Conservation (phyloP, 2,797 vertebrate genomes). For the Petrocephalus sullivani region DNA sequence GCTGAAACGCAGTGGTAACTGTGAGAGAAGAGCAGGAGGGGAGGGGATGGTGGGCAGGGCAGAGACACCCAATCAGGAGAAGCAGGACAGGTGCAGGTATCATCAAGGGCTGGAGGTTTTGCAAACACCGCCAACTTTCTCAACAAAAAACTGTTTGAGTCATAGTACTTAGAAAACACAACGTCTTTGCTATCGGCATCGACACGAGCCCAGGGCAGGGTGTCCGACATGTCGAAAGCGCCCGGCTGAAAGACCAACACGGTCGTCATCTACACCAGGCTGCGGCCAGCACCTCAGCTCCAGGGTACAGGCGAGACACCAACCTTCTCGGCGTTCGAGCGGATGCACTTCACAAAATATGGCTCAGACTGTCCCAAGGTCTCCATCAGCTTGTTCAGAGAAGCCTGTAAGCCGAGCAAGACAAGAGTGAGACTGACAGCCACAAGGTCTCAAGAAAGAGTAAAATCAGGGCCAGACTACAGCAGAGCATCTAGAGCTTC, state of each 20-base stretch:
- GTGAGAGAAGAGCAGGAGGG: conserved; percentile 24
- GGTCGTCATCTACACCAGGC: background rate
- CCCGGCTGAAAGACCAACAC: background rate
- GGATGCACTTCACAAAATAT: conserved; percentile 98
- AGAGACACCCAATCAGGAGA: background rate
- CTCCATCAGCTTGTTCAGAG: conserved; percentile 96
- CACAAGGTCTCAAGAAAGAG: background rate
- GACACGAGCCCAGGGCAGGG: background rate
- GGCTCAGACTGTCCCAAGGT: conserved; percentile 94
- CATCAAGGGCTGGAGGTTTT: background rate
- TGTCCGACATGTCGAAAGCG: background rate
- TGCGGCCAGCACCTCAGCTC: background rate
- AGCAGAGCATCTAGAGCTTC: background rate
- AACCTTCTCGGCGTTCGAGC: conserved; percentile 98
- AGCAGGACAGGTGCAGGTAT: background rate
- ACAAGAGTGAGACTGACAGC: background rate
- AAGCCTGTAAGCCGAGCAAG: conserved; percentile 65
- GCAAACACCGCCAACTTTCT: too few relatives aligned
- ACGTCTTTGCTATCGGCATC: background rate
- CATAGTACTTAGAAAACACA: background rate
- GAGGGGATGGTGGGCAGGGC: background rate
- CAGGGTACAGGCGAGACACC: background rate
- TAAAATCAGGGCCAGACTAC: background rate
- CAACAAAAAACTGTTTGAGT: background rate
- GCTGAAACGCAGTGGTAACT: conserved; percentile 87